Evolutionary conservation across 2,888 invertebrate species (phyloP).

Genomic region (Sthenelais limicola): DNA sequence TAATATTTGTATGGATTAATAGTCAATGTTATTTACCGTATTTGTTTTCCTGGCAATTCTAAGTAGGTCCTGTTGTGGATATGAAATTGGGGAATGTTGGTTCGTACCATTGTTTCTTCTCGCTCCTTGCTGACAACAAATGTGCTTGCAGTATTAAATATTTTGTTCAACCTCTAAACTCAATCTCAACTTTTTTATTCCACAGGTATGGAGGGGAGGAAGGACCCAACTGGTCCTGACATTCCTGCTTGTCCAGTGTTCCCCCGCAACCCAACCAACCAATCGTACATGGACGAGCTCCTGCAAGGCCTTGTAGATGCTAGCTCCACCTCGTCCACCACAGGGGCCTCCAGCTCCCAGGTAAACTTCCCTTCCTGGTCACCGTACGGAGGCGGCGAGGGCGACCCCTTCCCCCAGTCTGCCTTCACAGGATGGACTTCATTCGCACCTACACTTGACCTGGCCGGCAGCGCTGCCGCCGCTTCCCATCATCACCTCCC

Average conservation of each 20-base stretch:
- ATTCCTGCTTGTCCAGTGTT: constrained; percentile 12
- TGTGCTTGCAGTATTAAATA: too few relatives aligned
- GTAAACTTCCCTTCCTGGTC: constrained; percentile 21
- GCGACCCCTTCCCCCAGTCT: not conserved
- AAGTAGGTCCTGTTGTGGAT: not conserved
- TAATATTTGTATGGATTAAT: too few relatives aligned
- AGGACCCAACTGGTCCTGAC: constrained; percentile 9
- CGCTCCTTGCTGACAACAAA: too few relatives aligned
- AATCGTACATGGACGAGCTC: constrained; percentile 27
- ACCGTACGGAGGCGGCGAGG: constrained; percentile 7
- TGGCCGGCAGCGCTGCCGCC: not conserved
- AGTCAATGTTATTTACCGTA: not conserved
- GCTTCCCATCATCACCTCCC: not conserved
- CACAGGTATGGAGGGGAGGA: constrained; percentile 41
- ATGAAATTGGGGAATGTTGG: not conserved
- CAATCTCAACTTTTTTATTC: not conserved
- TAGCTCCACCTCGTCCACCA: not conserved
- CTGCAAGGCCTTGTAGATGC: constrained; percentile 13
- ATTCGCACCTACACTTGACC: constrained; percentile 18
- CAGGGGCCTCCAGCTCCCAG: not conserved
- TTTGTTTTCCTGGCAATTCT: not conserved
- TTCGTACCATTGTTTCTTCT: not conserved
- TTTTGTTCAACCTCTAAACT: not conserved
- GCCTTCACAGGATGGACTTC: constrained; percentile 15
- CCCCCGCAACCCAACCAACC: not conserved